Base-by-base conservation (phyloP, 2,113 vertebrate species). In the Oreochromis niloticus region DNA sequence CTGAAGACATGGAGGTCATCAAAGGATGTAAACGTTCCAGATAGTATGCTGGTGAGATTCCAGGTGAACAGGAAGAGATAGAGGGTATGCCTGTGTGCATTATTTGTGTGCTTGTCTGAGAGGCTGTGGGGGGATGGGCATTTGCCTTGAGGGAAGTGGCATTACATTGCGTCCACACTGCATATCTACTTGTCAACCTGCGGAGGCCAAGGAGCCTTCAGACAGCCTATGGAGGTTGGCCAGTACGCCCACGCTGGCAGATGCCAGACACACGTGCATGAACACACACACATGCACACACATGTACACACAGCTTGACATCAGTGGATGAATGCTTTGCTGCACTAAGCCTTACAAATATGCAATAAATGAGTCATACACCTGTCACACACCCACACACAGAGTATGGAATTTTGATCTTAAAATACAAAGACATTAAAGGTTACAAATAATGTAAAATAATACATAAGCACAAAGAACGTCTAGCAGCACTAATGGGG, bases 141-240 rank as follows among this genome's bases (percentile, higher is more conserved):
- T 71, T 84, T 71, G 54, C 90, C 93, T 87, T 43, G 48, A 85
- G 91, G 92, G 80, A 85, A 85, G 89, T 88, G 88, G 90, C 92
- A 93, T 90, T 89, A 91, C 88, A 85, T 87, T 4, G 55, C 4
- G 55, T 94, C 90, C 92, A 85, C 82, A 54, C 86, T 83, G 85
- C 91, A 92, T 89, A 91, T 93, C 91, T 92, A 94, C 93, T 93
- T 96, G 95, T 96, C 96, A 94, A 93, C 92, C 91, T 93, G 91
- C 79, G 7, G 91, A 90, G 88, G 54, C 88, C 83, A 89, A 24
- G 81, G 80, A 93, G 88, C 66, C 83, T 88, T 90, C 90, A 93
- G 92, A 94, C 81, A 22, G 87, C 66, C 85, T 78, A 57, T 95
- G 95, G 94, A 95, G 89, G 87, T 85, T n/a, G 86, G 94, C 94